phyloP scores from a whole-genome alignment of 2,797 vertebrate genomes.

The Pelodytes ibericus region DNA sequence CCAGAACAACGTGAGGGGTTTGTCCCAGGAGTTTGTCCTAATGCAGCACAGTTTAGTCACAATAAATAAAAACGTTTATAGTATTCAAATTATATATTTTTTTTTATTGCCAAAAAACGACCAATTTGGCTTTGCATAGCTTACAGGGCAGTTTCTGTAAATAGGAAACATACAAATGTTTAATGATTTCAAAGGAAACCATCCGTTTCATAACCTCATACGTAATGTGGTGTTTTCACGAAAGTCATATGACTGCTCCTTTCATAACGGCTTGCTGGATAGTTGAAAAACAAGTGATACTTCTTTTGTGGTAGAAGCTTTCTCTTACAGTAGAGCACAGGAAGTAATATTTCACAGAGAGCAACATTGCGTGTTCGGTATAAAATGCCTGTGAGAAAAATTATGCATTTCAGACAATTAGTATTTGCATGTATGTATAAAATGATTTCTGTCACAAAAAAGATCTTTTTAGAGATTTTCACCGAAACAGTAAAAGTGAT shows the following conservation, averaged over 20 bases:
- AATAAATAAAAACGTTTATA: conserved; percentile 21
- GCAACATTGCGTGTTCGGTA: too few relatives aligned
- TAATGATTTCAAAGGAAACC: conserved; percentile 14
- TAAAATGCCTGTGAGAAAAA: too few relatives aligned
- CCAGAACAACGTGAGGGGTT: background rate
- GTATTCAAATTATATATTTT: background rate
- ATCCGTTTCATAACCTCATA: conserved; percentile 34
- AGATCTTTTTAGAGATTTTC: too few relatives aligned
- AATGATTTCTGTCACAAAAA: too few relatives aligned
- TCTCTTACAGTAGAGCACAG: too few relatives aligned
- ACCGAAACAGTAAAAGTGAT: too few relatives aligned
- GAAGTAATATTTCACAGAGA: too few relatives aligned
- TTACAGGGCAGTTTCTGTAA: background rate
- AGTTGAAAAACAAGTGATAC: too few relatives aligned
- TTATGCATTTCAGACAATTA: too few relatives aligned
- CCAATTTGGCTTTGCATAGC: conserved; percentile 8
- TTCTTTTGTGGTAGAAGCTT: too few relatives aligned
- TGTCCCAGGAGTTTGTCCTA: conserved; percentile 9
- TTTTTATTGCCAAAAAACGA: background rate
- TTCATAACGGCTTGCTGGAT: conserved; percentile 10
- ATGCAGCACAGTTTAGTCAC: background rate
- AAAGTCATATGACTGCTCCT: conserved; percentile 20
- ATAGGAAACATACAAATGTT: conserved; percentile 16
- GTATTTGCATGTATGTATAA: too few relatives aligned
- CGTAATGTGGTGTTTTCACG: conserved; percentile 13